These are phyloP conservation scores for Metellina segmentata DNA, from an alignment of 2,888 invertebrate genomes.

Conservation along the genomic window DNA sequence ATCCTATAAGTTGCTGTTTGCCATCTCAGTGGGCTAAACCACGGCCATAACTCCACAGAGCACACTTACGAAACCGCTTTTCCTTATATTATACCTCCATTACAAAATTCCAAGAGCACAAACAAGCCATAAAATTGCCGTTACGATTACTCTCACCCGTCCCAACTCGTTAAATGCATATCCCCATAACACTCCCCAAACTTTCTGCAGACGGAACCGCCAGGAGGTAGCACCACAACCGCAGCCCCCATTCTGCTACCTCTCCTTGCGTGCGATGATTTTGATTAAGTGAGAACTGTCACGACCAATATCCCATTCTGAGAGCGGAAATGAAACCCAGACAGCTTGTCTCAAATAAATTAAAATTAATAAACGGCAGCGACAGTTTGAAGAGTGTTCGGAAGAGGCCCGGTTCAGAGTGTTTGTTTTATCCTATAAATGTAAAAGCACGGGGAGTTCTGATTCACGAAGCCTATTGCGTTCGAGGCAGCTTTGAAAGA, in stretches of 20 bases:
- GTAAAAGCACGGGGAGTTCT: background rate
- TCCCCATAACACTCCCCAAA: background rate
- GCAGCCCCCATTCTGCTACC: background rate
- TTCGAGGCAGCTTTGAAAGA: conserved; percentile 26
- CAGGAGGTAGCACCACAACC: conserved; percentile 3
- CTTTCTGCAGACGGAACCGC: conserved; percentile 25
- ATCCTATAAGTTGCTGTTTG: no score
- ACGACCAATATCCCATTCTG: conserved; percentile 34
- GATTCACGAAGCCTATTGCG: background rate
- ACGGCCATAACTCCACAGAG: no score
- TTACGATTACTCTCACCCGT: background rate
- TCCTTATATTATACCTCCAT: no score
- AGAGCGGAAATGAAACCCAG: conserved; percentile 50
- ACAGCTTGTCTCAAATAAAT: conserved; percentile 64
- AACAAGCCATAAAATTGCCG: background rate
- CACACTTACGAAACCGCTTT: no score
- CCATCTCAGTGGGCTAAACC: no score
- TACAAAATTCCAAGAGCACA: background rate
- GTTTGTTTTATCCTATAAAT: conserved; percentile 46
- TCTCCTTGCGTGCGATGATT: conserved; percentile 46
- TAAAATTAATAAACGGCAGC: conserved; percentile 57
- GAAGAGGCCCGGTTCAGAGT: conserved; percentile 15
- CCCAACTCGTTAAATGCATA: background rate
- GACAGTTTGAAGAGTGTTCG: conserved; percentile 11
- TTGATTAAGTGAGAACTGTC: conserved; percentile 69